phyloP scores from a whole-genome alignment of 2,888 invertebrate genomes.

The Chymomyza amoena region DNA sequence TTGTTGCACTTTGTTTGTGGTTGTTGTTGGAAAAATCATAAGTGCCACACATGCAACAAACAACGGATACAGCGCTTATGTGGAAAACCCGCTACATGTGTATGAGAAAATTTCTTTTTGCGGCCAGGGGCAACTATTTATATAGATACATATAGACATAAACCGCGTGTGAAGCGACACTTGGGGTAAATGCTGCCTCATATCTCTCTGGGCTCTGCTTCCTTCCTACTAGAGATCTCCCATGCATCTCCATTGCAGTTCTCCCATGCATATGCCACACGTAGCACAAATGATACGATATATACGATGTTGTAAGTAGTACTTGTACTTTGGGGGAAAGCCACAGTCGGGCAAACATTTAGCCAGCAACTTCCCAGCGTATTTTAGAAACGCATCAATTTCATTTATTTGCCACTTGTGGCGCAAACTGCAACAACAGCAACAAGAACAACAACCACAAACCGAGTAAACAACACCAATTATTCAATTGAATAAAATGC shows the following conservation, averaged over 20 bases:
- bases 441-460: conserved; percentile 33
- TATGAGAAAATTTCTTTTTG: conserved; percentile 61
- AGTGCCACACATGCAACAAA: conserved; percentile 40
- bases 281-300: background rate
- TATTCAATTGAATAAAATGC: conserved; percentile 63
- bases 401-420: conserved; percentile 73
- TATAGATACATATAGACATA: background rate
- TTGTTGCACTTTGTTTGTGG: conserved; percentile 14
- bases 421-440: conserved; percentile 35
- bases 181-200: conserved; percentile 36
- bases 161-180: conserved; percentile 50
- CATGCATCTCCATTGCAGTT: background rate
- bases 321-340: conserved; percentile 44
- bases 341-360: conserved; percentile 26
- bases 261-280: background rate
- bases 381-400: conserved; percentile 61
- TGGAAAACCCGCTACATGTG: conserved; percentile 59
- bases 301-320: background rate
- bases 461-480: conserved; percentile 50
- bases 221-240: background rate
- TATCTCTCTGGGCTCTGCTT: background rate
- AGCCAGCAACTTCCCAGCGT: conserved; percentile 14
- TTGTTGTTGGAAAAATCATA: conserved; percentile 43
- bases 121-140: conserved; percentile 43
- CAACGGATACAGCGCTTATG: conserved; percentile 30